These are phyloP conservation scores for Strigamia transsilvanica DNA, from an alignment of 2,888 invertebrate genomes.

Conservation along the genomic window DNA sequence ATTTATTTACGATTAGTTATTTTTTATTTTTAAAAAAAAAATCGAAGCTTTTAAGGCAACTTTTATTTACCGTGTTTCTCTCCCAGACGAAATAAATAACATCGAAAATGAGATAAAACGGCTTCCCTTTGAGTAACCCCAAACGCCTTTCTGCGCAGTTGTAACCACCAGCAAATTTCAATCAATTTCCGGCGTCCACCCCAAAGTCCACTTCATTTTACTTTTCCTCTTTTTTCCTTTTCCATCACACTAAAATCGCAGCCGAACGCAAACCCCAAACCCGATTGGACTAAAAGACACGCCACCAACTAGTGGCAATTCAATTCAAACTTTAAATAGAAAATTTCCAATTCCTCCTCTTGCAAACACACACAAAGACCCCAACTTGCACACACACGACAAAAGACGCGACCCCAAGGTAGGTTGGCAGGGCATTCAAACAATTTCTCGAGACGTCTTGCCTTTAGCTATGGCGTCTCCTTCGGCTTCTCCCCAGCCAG, in stretches of 20 bases:
- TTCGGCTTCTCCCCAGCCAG: neutral
- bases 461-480: conserved; percentile 27
- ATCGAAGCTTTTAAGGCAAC: too few species aligned
- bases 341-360: conserved; percentile 36
- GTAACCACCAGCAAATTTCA: conserved; percentile 31
- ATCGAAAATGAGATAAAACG: neutral
- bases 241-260: neutral
- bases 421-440: conserved; percentile 24
- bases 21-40: too few species aligned
- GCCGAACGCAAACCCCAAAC: neutral
- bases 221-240: conserved; percentile 7
- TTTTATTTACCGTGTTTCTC: neutral
- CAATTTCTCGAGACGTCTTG: conserved; percentile 39
- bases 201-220: neutral
- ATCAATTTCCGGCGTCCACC: conserved; percentile 26
- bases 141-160: neutral
- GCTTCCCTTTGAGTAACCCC: neutral
- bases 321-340: conserved; percentile 36
- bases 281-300: conserved; percentile 26
- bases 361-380: conserved; percentile 31
- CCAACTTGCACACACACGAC: conserved; percentile 15
- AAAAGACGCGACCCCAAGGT: conserved; percentile 25
- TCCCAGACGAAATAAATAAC: neutral
- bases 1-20: too few species aligned
- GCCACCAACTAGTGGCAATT: conserved; percentile 38